phyloP scores from a whole-genome alignment of 2,888 invertebrate species.

The Mythimna impura region DNA sequence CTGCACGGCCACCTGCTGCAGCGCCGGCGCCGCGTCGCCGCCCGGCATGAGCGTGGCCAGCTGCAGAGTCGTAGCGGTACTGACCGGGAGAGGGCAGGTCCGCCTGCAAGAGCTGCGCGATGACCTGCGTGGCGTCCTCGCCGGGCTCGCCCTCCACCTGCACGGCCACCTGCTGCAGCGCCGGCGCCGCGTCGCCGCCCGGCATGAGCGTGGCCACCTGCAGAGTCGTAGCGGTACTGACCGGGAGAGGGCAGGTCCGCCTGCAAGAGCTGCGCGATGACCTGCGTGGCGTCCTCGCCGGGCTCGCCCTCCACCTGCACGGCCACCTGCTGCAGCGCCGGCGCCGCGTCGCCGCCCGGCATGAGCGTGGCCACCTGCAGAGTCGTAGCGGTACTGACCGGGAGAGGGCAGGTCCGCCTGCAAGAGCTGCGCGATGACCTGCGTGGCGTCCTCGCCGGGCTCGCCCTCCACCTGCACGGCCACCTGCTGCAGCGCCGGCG shows the following conservation, averaged over 20 bases:
- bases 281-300: conserved; percentile 93
- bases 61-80: conserved; percentile 66
- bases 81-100: conserved; percentile 95
- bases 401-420: conserved; percentile 96
- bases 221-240: conserved; percentile 24
- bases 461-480: conserved; percentile 90
- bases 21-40: conserved; percentile 43
- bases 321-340: conserved; percentile 88
- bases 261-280: conserved; percentile 96
- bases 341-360: conserved; percentile 51
- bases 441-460: conserved; percentile 92
- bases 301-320: conserved; percentile 90
- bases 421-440: conserved; percentile 96
- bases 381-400: conserved; percentile 78
- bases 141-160: conserved; percentile 90
- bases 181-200: conserved; percentile 66
- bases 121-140: conserved; percentile 94
- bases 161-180: conserved; percentile 89
- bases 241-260: conserved; percentile 96
- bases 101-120: conserved; percentile 96
- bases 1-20: conserved; percentile 89
- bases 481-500: conserved; percentile 83
- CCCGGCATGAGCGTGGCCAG: conserved; percentile 70
- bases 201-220: conserved; percentile 77
- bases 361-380: conserved; percentile 70